These are phyloP conservation scores for Okapia johnstoni DNA, from an alignment of 2,113 vertebrate genomes.

Conservation along the genomic window DNA sequence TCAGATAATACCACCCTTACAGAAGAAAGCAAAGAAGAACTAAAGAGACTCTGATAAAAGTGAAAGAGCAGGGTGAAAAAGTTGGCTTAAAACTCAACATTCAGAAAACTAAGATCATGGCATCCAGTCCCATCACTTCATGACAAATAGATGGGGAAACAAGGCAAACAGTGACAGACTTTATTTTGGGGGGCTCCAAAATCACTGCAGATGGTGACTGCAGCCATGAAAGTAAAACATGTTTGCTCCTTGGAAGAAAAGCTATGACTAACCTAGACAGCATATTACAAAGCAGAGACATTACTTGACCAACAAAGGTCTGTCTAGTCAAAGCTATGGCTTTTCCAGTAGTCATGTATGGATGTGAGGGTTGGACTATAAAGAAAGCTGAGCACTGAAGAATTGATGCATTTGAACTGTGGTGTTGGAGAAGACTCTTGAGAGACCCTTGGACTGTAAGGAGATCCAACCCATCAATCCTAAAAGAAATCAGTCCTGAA, in stretches of 20 bases:
- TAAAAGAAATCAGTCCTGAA: neutral
- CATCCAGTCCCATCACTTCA: neutral
- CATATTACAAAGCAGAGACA: neutral
- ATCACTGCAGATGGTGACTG: neutral
- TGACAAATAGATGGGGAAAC: neutral
- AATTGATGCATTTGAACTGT: neutral
- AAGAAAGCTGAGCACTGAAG: neutral
- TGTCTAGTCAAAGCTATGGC: accelerated
- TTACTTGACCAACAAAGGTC: neutral
- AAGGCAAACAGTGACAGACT: neutral
- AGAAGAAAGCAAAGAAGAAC: neutral
- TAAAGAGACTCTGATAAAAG: neutral
- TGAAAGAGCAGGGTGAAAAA: neutral
- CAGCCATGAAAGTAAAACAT: neutral
- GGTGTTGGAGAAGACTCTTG: neutral
- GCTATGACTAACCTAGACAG: neutral
- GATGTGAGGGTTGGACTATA: neutral
- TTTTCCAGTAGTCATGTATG: neutral
- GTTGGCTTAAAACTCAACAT: neutral
- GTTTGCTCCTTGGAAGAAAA: neutral
- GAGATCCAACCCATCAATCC: neutral
- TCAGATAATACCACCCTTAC: neutral
- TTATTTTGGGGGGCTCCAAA: neutral
- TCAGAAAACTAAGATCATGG: neutral
- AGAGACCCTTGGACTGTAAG: neutral